phyloP scores from a whole-genome alignment of 2,888 invertebrate genomes.

The Theodoxus fluviatilis region DNA sequence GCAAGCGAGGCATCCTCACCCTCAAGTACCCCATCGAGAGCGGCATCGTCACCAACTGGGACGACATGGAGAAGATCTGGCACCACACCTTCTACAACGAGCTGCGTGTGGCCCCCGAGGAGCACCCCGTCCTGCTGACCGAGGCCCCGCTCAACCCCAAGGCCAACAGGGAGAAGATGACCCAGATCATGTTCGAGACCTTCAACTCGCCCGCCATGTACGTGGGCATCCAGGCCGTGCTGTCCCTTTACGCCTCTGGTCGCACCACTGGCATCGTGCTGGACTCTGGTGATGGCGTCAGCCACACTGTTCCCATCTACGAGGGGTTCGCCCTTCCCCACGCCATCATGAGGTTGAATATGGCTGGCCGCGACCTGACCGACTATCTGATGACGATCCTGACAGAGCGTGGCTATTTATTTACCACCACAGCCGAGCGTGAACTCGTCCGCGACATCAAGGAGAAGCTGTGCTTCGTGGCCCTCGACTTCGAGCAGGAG shows the following conservation, averaged over 20 bases:
- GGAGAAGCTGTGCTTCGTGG: too few species aligned
- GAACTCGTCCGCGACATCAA: too few species aligned
- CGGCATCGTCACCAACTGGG: conserved; percentile 60
- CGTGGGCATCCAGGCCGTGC: conserved; percentile 91
- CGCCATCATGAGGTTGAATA: conserved; percentile 48
- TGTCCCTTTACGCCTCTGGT: conserved; percentile 91
- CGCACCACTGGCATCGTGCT: conserved; percentile 93
- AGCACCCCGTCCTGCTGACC: conserved; percentile 85
- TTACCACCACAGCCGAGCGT: too few species aligned
- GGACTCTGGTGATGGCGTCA: conserved; percentile 94
- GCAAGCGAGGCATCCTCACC: conserved; percentile 34
- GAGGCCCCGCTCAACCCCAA: conserved; percentile 85
- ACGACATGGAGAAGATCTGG: conserved; percentile 56
- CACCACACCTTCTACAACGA: too few species aligned
- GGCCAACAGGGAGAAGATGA: conserved; percentile 96
- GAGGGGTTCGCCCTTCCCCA: conserved; percentile 53
- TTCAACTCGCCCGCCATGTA: conserved; percentile 81
- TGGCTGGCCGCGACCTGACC: too few species aligned
- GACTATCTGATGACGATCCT: too few species aligned
- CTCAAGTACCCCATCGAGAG: conserved; percentile 53
- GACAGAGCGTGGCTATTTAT: too few species aligned
- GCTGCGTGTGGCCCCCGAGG: too few species aligned
- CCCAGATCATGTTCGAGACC: conserved; percentile 70
- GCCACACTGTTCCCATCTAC: conserved; percentile 84
- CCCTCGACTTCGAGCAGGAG: too few species aligned